These are phyloP conservation scores for Hydra vulgaris DNA, from an alignment of 30 jellyfish, hydroid and myxozoan species.

Conservation along the genomic window DNA sequence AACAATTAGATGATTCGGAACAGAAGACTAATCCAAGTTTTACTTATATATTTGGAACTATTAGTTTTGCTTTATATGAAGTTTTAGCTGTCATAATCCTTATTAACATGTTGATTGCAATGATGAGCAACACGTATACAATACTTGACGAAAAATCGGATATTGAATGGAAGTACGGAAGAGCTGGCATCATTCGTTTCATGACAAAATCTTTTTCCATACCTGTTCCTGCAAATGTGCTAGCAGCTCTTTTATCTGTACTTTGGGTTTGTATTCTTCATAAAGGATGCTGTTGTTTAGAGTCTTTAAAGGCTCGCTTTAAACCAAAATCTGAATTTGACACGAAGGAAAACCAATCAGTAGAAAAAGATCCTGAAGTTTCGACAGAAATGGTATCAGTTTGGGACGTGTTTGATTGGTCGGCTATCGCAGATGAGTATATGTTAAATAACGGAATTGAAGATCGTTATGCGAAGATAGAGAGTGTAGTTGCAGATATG, in stretches of 20 bases:
- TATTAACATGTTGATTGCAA: constrained; percentile 88
- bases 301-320: not conserved
- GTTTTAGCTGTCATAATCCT: constrained; percentile 67
- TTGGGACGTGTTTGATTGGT: constrained; percentile 22
- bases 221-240: constrained; percentile 82
- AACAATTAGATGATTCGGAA: constrained; percentile 30
- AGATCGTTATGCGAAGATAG: constrained; percentile 1
- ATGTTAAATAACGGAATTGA: constrained; percentile 13
- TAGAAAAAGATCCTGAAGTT: constrained; percentile 22
- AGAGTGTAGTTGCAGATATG: not conserved
- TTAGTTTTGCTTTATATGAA: constrained; percentile 64
- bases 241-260: constrained; percentile 43
- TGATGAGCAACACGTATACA: constrained; percentile 96
- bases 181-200: constrained; percentile 80
- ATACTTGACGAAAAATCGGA: constrained; percentile 83
- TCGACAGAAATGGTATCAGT: constrained; percentile 4
- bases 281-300: constrained; percentile 71
- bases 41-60: constrained; percentile 58
- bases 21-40: constrained; percentile 61
- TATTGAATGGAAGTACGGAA: constrained; percentile 95
- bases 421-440: not conserved
- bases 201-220: constrained; percentile 82
- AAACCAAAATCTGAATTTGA: too few relatives aligned
- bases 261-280: constrained; percentile 42
- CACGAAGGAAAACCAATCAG: not conserved